These are phyloP conservation scores for Chionodraco myersi DNA, from an alignment of 2,113 vertebrate species.

Conservation along the genomic window DNA sequence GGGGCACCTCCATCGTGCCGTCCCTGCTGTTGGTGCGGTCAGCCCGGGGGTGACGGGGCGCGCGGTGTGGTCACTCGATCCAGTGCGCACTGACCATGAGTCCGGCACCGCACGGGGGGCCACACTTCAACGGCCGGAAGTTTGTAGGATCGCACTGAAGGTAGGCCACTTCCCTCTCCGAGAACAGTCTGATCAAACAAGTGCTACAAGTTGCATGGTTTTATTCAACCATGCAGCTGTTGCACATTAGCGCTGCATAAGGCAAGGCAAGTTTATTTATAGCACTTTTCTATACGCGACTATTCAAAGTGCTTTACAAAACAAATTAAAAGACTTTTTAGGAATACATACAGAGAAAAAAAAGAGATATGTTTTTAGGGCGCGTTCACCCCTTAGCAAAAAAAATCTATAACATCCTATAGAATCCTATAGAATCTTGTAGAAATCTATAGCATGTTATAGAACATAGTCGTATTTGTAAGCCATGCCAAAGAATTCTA, in stretches of 20 bases:
- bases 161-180: constrained; percentile 44
- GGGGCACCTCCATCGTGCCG: constrained; percentile 46
- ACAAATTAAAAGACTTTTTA: too few species aligned
- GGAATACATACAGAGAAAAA: too few species aligned
- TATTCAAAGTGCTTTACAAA: too few species aligned
- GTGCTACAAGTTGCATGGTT: not conserved
- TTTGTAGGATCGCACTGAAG: constrained; percentile 46
- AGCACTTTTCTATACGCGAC: too few species aligned
- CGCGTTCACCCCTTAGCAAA: too few species aligned
- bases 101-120: constrained; percentile 48
- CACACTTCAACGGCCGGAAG: constrained; percentile 53
- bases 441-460: too few species aligned
- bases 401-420: too few species aligned
- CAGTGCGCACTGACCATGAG: constrained; percentile 52
- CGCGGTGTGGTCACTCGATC: constrained; percentile 29
- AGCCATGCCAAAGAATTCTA: too few species aligned
- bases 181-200: not conserved
- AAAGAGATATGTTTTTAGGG: too few species aligned
- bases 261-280: too few species aligned
- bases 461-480: too few species aligned
- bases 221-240: constrained; percentile 4
- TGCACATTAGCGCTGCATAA: not conserved
- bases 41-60: constrained; percentile 25
- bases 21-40: constrained; percentile 48
- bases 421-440: too few species aligned